phyloP scores from a whole-genome alignment of 2,113 vertebrate species.

The Aspidoscelis tigris region DNA sequence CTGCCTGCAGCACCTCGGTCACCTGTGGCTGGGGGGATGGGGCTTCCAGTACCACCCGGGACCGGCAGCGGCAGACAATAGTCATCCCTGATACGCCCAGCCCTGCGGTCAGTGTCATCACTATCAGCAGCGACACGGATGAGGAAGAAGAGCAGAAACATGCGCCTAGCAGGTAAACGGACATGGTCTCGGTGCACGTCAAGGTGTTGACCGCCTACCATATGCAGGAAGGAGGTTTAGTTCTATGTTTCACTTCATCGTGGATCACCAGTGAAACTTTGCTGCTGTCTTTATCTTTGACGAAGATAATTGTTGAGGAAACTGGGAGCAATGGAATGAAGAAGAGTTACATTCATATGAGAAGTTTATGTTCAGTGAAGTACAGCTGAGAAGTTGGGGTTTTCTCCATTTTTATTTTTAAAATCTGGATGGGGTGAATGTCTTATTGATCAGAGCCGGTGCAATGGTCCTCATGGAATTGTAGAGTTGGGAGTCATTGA shows the following conservation, averaged over 20 bases:
- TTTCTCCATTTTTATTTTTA: background rate
- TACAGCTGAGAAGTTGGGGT: background rate
- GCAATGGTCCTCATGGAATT: background rate
- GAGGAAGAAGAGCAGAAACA: slow-evolving; percentile 97
- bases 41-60: slow-evolving; percentile 82
- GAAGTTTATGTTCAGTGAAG: background rate
- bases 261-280: background rate
- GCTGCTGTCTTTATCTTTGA: background rate
- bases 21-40: slow-evolving; percentile 82
- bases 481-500: too few species aligned
- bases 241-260: too few species aligned
- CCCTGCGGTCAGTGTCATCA: slow-evolving; percentile 98
- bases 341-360: background rate
- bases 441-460: too few species aligned
- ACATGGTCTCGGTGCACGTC: too few species aligned
- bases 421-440: background rate
- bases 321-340: background rate
- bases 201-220: background rate
- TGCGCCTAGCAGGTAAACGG: slow-evolving; percentile 86
- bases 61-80: slow-evolving; percentile 92
- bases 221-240: background rate
- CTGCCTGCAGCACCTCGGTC: slow-evolving; percentile 80
- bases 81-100: slow-evolving; percentile 97
- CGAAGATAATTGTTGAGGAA: background rate
- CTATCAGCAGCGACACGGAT: slow-evolving; percentile 98